phyloP scores from a whole-genome alignment of 2,797 vertebrate species.

The Hippoglossus hippoglossus region DNA sequence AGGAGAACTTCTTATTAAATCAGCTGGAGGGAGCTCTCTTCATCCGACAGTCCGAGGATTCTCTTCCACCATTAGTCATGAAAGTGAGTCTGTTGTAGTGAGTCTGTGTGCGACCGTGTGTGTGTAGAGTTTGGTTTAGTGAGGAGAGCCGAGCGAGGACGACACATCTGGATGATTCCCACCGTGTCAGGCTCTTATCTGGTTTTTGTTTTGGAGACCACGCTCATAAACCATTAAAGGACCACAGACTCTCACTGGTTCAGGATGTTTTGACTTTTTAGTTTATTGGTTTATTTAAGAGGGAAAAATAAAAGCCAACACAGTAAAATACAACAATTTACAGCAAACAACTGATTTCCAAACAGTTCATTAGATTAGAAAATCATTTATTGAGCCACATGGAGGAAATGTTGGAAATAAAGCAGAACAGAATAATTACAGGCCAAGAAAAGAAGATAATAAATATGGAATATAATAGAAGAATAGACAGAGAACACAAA shows the following conservation, averaged over 20 bases:
- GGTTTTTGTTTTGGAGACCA: neutral
- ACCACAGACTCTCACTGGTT: neutral
- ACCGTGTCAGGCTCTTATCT: conserved; percentile 39
- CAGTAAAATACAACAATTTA: too few species aligned
- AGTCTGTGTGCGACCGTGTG: neutral
- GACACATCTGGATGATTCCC: conserved; percentile 71
- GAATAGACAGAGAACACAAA: too few species aligned
- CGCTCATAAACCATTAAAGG: too few species aligned
- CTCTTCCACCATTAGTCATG: neutral
- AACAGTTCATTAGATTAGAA: too few species aligned
- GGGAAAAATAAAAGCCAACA: too few species aligned
- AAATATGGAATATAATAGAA: too few species aligned
- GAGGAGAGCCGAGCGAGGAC: neutral
- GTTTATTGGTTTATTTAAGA: neutral
- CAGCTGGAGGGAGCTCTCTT: neutral
- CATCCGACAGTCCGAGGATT: conserved; percentile 1
- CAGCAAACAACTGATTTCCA: too few species aligned
- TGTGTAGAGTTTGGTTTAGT: conserved; percentile 3
- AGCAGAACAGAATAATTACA: too few species aligned
- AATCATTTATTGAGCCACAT: too few species aligned
- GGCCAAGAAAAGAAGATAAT: too few species aligned
- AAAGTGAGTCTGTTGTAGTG: neutral
- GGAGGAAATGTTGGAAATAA: too few species aligned
- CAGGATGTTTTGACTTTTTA: neutral
- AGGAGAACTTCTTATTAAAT: neutral